Conservation (phyloP, 2,888 invertebrate species). For the Actias luna region DNA sequence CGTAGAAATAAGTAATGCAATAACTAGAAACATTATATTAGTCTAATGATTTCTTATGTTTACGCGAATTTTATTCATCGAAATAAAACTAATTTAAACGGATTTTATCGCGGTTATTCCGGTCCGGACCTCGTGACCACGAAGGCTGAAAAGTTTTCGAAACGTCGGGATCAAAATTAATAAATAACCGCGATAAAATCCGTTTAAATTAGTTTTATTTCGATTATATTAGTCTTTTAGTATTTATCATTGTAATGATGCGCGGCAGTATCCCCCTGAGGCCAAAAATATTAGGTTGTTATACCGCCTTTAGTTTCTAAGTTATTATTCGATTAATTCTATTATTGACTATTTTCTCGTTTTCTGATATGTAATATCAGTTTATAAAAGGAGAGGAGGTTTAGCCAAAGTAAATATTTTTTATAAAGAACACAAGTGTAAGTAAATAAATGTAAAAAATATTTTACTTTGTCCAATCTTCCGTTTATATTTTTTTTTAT, state of each 20-base stretch:
- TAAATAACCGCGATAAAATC: too few species aligned
- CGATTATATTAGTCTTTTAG: slow-evolving; percentile 7
- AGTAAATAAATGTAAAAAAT: slow-evolving; percentile 3
- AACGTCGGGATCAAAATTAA: too few species aligned
- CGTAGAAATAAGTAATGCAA: slow-evolving; percentile 3
- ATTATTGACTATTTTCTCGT: slow-evolving; percentile 29
- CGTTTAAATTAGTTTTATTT: too few species aligned
- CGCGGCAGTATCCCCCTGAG: slow-evolving; percentile 36
- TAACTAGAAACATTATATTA: neutral
- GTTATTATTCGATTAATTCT: slow-evolving; percentile 32
- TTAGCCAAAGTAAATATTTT: slow-evolving; percentile 25
- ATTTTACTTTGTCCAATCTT: slow-evolving; percentile 20
- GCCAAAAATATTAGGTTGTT: slow-evolving; percentile 56
- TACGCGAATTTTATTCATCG: too few species aligned
- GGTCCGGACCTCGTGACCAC: too few species aligned
- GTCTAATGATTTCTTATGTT: too few species aligned
- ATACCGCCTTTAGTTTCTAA: slow-evolving; percentile 61
- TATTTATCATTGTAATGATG: neutral
- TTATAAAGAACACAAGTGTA: neutral
- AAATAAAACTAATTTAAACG: too few species aligned
- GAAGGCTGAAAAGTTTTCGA: too few species aligned
- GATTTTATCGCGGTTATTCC: too few species aligned
- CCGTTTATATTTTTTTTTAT: slow-evolving; percentile 17
- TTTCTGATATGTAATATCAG: slow-evolving; percentile 45
- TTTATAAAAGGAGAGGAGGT: slow-evolving; percentile 27